Evolutionary conservation across 2,113 vertebrate species (phyloP), one percentile per base, ranked within the genome.

Genomic region (Scomber colias): DNA sequence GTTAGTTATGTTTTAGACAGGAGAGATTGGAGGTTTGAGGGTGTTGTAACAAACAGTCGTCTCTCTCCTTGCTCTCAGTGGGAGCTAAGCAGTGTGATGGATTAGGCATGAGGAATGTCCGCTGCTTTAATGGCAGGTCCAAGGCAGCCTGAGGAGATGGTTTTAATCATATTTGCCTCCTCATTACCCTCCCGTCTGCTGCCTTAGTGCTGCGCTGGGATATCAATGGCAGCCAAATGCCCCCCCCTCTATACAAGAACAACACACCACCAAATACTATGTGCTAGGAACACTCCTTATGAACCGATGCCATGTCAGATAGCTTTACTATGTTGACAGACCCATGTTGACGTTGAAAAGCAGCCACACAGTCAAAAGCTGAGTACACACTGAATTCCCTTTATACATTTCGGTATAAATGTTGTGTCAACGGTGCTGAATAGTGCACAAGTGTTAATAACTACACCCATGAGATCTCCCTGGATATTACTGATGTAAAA

Each of bases 91-190:
- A 89, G 71, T 69, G 86, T 91, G 93, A 94, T 93, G 88, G 90
- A 93, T 93, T 91, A 85, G 81, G 75, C 83, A 56, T 76, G 79
- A 86, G 84, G 85, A 89, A 85, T 73, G 87, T 89, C 89, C 81
- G 79, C 89, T 91, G 88, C 77, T 92, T 92, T 92, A 90, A 92
- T 92, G 87, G 84, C 84, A 88, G 85, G 92, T 92, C 90, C 90
- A 78, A 86, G 89, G 72, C 85, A 89, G 90, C 92, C 89, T 69
- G 85, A 92, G 87, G 90, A 92, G 89, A 92, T 83, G 81, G 88
- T 89, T 93, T 93, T 94, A 91, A 94, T 94, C 93, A 93, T 92
- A 92, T 94, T 94, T 92, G 87, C 87, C 91, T 94, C 90, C 90
- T 93, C 93, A 92, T 94, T 94, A 94, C 91, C 91, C 91, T 92